Conservation (phyloP, 2,888 invertebrate genomes). For the Nomada ruficornis region DNA sequence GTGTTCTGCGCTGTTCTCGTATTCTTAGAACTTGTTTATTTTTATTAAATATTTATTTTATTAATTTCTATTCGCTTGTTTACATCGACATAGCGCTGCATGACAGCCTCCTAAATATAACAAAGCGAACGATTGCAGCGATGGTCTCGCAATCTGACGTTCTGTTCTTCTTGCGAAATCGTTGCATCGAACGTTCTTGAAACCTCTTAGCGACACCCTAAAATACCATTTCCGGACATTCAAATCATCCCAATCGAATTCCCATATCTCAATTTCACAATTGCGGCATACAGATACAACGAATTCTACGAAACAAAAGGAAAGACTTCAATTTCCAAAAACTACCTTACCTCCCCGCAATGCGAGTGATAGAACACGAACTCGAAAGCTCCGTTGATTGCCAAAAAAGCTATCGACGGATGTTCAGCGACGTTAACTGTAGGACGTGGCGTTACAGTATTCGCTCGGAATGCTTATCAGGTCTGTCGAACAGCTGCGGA, state of each 20-base stretch:
- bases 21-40: too few relatives aligned
- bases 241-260: neutral
- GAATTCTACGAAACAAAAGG: too few relatives aligned
- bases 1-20: slow-evolving; percentile 27
- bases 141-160: slow-evolving; percentile 9
- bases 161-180: slow-evolving; percentile 8
- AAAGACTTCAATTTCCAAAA: too few relatives aligned
- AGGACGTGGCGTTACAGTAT: slow-evolving; percentile 41
- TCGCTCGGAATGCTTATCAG: slow-evolving; percentile 12
- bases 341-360: neutral
- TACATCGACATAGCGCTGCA: slow-evolving; percentile 27
- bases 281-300: too few relatives aligned
- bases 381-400: neutral
- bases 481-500: neutral
- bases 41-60: too few relatives aligned
- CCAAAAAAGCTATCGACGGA: neutral
- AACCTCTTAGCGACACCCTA: neutral
- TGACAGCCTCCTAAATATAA: slow-evolving; percentile 27
- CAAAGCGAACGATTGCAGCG: slow-evolving; percentile 1
- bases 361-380: neutral
- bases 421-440: neutral
- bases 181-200: neutral
- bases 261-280: too few relatives aligned
- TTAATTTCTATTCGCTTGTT: slow-evolving; percentile 52
- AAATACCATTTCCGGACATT: neutral